phyloP scores from a whole-genome alignment of 2,113 vertebrate genomes.

The Dipodomys ordii region DNA sequence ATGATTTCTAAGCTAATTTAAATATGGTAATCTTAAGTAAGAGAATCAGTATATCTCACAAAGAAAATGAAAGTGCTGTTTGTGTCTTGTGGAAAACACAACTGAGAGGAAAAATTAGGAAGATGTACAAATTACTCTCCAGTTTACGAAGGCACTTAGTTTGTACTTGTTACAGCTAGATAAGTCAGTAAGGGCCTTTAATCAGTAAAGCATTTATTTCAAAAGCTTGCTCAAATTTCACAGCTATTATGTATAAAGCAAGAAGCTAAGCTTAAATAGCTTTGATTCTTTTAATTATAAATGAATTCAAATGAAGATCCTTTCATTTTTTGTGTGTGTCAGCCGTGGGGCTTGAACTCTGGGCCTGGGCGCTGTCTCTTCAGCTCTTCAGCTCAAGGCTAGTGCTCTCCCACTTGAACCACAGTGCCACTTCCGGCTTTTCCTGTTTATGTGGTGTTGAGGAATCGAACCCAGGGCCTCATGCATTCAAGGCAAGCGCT shows the following conservation, averaged over 20 bases:
- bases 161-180: background rate
- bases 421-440: too few relatives aligned
- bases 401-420: too few relatives aligned
- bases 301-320: background rate
- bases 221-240: slow-evolving; percentile 13
- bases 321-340: too few relatives aligned
- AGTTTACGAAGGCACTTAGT: slow-evolving; percentile 38
- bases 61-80: slow-evolving; percentile 15
- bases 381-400: too few relatives aligned
- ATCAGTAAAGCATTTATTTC: slow-evolving; percentile 17
- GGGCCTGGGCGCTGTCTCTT: too few relatives aligned
- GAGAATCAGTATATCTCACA: slow-evolving; percentile 19
- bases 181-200: background rate
- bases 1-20: slow-evolving; percentile 20
- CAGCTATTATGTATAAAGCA: slow-evolving; percentile 30
- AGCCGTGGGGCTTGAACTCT: too few relatives aligned
- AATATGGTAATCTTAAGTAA: background rate
- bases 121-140: background rate
- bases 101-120: background rate
- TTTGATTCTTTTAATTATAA: background rate
- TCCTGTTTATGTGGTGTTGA: too few relatives aligned
- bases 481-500: too few relatives aligned
- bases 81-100: slow-evolving; percentile 4
- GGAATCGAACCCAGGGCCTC: too few relatives aligned
- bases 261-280: slow-evolving; percentile 11